Percentiles rank a stretch among this genome's conserved stretches.
Evolutionary conservation across 2,797 vertebrate genomes (phyloP).

Genomic region (Halcyon leucocephala): DNA sequence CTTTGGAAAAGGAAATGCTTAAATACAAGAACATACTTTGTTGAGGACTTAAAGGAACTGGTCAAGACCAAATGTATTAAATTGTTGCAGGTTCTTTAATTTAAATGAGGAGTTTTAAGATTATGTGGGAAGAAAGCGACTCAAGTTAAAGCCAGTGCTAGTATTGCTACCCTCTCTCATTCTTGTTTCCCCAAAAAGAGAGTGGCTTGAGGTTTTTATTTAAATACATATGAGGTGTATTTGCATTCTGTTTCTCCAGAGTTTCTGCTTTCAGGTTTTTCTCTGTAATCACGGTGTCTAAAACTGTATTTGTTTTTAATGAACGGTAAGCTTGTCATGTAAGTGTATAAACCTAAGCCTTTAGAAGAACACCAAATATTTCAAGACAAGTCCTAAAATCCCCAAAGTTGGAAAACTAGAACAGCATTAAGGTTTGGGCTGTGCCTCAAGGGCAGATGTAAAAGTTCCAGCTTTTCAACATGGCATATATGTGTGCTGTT

Average conservation of each 20-base stretch:
- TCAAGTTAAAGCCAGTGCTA: neutral
- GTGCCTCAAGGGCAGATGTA: neutral
- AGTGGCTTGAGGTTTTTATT: neutral
- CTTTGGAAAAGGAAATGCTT: neutral
- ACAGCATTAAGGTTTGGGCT: neutral
- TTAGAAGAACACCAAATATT: neutral
- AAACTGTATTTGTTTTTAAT: slow-evolving; percentile 26
- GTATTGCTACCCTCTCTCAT: neutral
- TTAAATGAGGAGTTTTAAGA: neutral
- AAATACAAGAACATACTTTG: neutral
- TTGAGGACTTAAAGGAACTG: neutral
- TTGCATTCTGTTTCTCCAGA: neutral
- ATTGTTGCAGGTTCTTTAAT: neutral
- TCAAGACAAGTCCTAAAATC: neutral
- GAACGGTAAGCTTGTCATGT: neutral
- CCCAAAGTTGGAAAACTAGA: neutral
- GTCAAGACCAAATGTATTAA: neutral
- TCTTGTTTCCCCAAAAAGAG: neutral
- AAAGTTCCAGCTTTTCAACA: slow-evolving; percentile 1
- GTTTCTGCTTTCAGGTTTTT: slow-evolving; percentile 9
- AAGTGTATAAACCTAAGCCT: neutral
- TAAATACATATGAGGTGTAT: neutral
- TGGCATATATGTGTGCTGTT: neutral
- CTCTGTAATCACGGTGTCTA: neutral
- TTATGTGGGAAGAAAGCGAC: neutral